Conservation (phyloP, 2,797 vertebrate species). For the Graptemys geographica region DNA sequence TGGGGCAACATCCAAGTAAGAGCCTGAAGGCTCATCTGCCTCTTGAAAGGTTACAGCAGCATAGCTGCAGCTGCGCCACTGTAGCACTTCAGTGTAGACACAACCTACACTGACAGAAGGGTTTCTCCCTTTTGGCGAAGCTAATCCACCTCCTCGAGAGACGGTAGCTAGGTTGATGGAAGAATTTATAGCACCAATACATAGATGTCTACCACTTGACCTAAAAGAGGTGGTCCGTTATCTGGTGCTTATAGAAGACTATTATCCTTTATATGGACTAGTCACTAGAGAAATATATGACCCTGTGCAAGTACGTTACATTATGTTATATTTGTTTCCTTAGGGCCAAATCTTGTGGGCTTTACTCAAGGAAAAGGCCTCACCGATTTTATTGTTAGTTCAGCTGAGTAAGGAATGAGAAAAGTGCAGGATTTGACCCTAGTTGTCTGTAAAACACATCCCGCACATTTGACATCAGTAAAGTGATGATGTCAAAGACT, state of each 20-base stretch:
- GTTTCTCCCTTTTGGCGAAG: background rate
- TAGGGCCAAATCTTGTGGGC: background rate
- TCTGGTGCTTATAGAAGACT: background rate
- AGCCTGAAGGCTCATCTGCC: background rate
- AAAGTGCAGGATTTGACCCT: background rate
- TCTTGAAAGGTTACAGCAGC: background rate
- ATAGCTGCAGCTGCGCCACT: background rate
- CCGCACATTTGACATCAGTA: background rate
- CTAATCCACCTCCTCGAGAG: background rate
- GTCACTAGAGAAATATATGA: background rate
- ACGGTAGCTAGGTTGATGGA: background rate
- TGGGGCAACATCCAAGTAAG: background rate
- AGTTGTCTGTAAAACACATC: background rate
- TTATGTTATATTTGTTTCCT: background rate
- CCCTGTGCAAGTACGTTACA: background rate
- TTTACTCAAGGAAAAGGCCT: background rate
- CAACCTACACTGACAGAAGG: background rate
- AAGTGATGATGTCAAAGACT: background rate
- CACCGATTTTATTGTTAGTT: background rate
- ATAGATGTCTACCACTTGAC: accelerated
- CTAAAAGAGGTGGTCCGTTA: background rate
- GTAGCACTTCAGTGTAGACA: background rate
- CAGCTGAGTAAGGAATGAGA: background rate
- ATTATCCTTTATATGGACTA: background rate
- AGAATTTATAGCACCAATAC: background rate